phyloP scores from a whole-genome alignment of 2,888 invertebrate genomes.

The Formica aserva region DNA sequence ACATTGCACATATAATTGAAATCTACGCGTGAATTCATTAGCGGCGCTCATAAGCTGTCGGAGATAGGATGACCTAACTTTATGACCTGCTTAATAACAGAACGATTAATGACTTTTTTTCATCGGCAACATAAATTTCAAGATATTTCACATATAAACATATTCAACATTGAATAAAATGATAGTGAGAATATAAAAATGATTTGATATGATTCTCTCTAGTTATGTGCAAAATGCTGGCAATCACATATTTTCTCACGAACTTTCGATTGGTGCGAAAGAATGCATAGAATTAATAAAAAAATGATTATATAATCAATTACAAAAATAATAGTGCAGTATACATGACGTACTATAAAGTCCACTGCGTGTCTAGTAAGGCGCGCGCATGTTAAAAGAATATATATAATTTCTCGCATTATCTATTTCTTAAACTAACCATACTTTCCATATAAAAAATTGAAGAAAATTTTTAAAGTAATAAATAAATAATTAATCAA shows the following conservation, averaged over 20 bases:
- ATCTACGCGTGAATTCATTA: conserved; percentile 19
- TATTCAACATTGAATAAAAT: not conserved
- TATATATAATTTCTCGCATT: not conserved
- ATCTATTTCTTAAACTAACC: not conserved
- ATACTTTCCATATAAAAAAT: not conserved
- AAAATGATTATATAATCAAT: not conserved
- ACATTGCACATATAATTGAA: conserved; percentile 18
- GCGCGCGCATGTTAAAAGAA: not conserved
- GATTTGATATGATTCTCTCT: not conserved
- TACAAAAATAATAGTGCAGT: not conserved
- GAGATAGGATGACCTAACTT: conserved; percentile 31
- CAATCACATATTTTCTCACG: not conserved
- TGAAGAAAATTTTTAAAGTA: not conserved
- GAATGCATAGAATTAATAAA: not conserved
- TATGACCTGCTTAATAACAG: conserved; percentile 24
- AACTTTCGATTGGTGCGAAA: not conserved
- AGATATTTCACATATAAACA: conserved; percentile 2
- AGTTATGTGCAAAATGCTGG: not conserved
- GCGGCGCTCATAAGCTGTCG: not conserved
- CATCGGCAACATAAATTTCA: not conserved
- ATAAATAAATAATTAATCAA: conserved; percentile 23
- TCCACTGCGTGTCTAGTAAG: not conserved
- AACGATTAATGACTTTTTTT: not conserved
- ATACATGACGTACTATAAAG: not conserved
- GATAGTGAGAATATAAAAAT: not conserved